Base-by-base conservation (phyloP, 2,797 vertebrate species). In the Poecile montanus region DNA sequence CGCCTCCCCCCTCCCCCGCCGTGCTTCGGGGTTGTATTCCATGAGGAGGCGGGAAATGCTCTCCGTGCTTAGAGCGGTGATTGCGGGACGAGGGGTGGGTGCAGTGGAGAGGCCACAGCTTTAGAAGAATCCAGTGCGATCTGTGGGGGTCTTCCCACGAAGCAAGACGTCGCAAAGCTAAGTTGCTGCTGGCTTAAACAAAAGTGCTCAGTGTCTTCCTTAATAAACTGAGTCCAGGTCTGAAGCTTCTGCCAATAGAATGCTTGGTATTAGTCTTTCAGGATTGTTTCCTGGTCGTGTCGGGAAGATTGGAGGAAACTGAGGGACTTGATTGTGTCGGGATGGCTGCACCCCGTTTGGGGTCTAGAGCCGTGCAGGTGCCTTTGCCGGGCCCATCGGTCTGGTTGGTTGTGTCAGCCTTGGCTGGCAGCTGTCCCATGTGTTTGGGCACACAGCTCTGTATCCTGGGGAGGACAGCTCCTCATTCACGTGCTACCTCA, bases 41-140 rank as follows among this genome's bases (percentile, higher is more conserved):
- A 50, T 88, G 70, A 94, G 89, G 80, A 80, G 91, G 89, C 51
- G 95, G 91, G 80, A 92, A 88, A 53, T 21, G 68, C 8, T 16
- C 47, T n/a, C 0, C 11, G 17, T 34, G 60, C 16, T 3, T 30
- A 1, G 68, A 63, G 57, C 17, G 18, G 84, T n/a, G 34, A 21
- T 60, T 47, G 60, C 61, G 32, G 88, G 56, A 34, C 19, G 50
- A 36, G 75, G 42, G 32, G 10, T n/a, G 62, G 36, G 25, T 40
- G n/a, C 22, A 13, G 2, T 3, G 48, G 29, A 73, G 19, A 57
- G 57, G 56, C 25, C 81, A 3, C n/a, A 10, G 76, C 56, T 56
- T 65, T 25, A 3, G 42, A 45, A 47, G 16, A 66, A 25, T 11
- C 34, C 48, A n/a, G 17, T 10, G 56, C 10, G 0, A 4, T 53